Conservation (phyloP, 2,113 vertebrate genomes). For the Leuciscus idus region DNA sequence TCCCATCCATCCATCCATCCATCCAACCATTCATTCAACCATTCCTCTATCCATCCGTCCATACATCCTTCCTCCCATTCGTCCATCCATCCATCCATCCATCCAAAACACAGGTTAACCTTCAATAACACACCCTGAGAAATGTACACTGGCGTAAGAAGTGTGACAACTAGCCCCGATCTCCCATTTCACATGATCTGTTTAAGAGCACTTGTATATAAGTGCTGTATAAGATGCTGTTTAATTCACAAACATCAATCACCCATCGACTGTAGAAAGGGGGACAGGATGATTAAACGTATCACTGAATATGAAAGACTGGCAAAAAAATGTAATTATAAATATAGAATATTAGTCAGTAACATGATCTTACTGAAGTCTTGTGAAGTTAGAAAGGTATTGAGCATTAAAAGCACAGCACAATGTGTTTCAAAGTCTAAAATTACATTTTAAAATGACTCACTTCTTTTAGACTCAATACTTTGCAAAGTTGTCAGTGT, state of each 20-base stretch:
- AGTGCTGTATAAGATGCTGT: too few species aligned
- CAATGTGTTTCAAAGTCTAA: not conserved
- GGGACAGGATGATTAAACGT: not conserved
- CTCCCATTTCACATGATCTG: not conserved
- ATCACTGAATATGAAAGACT: slow-evolving; percentile 11
- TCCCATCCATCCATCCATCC: too few species aligned
- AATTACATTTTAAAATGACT: not conserved
- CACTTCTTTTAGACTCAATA: slow-evolving; percentile 2
- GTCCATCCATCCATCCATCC: too few species aligned
- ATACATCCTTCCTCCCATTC: too few species aligned
- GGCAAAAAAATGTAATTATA: not conserved
- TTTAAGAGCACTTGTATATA: too few species aligned
- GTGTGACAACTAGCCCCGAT: not conserved
- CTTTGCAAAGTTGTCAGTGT: not conserved
- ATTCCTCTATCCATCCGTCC: too few species aligned
- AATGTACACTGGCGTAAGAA: not conserved
- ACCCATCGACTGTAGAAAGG: not conserved
- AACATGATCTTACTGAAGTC: not conserved
- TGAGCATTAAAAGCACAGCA: not conserved
- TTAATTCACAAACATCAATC: not conserved
- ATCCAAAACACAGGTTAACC: too few species aligned
- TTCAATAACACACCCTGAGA: not conserved
- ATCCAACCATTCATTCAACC: too few species aligned
- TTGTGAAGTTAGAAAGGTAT: not conserved
- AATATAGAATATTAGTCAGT: not conserved